phyloP scores from a whole-genome alignment of 1,140 invertebrate genomes.

The Drosophila bipectinata region DNA sequence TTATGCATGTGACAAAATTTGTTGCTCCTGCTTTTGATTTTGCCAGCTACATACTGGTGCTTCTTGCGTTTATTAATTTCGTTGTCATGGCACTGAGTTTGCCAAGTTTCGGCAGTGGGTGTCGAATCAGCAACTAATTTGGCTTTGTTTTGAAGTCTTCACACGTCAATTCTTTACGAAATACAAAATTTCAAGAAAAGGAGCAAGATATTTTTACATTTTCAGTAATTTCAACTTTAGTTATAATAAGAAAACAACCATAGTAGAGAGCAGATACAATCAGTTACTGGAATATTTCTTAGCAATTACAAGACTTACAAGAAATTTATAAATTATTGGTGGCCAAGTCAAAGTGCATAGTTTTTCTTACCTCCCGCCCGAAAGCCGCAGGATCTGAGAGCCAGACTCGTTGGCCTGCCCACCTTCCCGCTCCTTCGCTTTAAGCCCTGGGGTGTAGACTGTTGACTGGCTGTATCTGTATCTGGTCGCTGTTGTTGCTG shows the following conservation, averaged over 20 bases:
- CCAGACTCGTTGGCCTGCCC: neutral
- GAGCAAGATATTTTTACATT: neutral
- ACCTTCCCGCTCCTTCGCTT: neutral
- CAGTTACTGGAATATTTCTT: neutral
- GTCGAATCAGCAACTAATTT: constrained; percentile 49
- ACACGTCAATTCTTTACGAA: constrained; percentile 40
- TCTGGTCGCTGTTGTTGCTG: constrained; percentile 25
- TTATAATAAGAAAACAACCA: no score
- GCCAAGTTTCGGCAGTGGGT: constrained; percentile 38
- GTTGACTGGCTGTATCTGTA: constrained; percentile 17
- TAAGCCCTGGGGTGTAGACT: neutral
- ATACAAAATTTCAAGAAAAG: constrained; percentile 8
- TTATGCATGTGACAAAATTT: constrained; percentile 75
- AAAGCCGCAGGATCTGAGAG: constrained; percentile 5
- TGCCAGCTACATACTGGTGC: constrained; percentile 19
- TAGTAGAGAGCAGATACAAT: neutral
- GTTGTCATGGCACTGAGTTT: constrained; percentile 63
- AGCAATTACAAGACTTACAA: neutral
- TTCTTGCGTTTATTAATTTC: constrained; percentile 65
- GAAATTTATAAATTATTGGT: constrained; percentile 9
- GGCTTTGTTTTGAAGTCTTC: constrained; percentile 49
- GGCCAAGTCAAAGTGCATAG: constrained; percentile 17
- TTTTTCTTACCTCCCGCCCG: neutral
- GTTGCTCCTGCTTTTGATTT: constrained; percentile 35
- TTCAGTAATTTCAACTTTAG: no score